Evolutionary conservation across 2,113 vertebrate species (phyloP).

Genomic region (Acanthisitta chloris): DNA sequence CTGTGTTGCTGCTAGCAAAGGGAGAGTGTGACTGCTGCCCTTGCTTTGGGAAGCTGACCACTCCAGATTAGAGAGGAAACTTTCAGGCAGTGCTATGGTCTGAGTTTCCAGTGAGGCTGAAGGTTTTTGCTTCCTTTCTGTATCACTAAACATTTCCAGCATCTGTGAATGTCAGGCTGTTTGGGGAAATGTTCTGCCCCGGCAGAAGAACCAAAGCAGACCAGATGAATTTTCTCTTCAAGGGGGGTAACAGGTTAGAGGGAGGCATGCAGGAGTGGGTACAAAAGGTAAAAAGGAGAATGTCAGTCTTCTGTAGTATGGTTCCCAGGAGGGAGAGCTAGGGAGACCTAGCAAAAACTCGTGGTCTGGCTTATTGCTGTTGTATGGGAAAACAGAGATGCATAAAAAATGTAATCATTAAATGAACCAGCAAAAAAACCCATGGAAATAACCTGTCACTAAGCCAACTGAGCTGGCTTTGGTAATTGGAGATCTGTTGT

Average conservation of each 20-base stretch:
- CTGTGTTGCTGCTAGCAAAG: neutral
- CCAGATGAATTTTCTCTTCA: neutral
- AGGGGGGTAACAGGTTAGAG: neutral
- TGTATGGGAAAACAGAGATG: neutral
- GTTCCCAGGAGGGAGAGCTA: neutral
- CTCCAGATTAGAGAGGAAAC: neutral
- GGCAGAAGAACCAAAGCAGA: neutral
- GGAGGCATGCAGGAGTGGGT: neutral
- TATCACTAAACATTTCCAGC: neutral
- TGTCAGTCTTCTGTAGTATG: neutral
- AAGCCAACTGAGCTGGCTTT: neutral
- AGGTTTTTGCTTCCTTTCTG: neutral
- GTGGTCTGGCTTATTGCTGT: neutral
- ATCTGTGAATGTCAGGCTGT: neutral
- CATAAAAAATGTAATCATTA: neutral
- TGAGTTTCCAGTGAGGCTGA: neutral
- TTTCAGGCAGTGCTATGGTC: neutral
- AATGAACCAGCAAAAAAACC: neutral
- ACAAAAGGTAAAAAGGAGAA: neutral
- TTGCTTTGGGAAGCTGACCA: neutral
- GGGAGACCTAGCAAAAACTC: neutral
- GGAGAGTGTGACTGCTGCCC: accelerated
- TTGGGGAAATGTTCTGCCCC: neutral
- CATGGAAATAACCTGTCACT: neutral
- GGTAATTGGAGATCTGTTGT: neutral